Base-by-base conservation (phyloP, 2,797 vertebrate species). In the Etheostoma perlongum region DNA sequence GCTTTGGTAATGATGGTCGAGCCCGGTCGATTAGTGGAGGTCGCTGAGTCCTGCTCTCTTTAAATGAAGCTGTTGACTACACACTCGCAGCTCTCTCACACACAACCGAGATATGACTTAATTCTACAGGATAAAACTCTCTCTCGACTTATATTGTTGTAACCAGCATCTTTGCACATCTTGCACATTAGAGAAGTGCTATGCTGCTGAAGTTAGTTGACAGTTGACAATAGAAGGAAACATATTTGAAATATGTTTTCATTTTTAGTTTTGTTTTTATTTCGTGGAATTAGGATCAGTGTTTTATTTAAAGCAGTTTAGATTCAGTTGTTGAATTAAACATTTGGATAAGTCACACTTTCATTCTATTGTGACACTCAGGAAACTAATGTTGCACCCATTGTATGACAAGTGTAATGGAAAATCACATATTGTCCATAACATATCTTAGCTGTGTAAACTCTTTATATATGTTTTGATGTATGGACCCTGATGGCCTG, bases 61-160 rank as follows among this genome's bases (percentile, higher is more conserved):
- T 78, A 72, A 77, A 78, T 74, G 66, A 79, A 80, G 69, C 59
- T 80, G 70, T 76, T 82, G 66, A 70, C 69, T 72, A 46, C 75
- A 57, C 47, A 53, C 49, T 76, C 52, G 23, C 36, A 49, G 55
- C 67, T 74, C 3, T 54, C 63, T 44, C 63, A 74, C 74, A 71
- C 72, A 67, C 69, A 59, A 52, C 55, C 67, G 40, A 78, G 33
- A 63, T 48, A 51, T 60, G 30, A 53, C 46, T 83, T 76, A 7
- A 61, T 60, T 79, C 60, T 68, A 52, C 57, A 48, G 54, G 49
- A 55, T 58, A 42, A 48, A 76, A 64, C 58, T 66, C 54, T 63
- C 49, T 48, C 52, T 67, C 4, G 18, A 21, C 60, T 67, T 48
- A 21, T 46, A 25, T 61, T 64, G 49, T 63, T 2, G 14, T 21